Base-by-base conservation (phyloP, 2,797 vertebrate genomes). In the Enteromius radiatus region DNA sequence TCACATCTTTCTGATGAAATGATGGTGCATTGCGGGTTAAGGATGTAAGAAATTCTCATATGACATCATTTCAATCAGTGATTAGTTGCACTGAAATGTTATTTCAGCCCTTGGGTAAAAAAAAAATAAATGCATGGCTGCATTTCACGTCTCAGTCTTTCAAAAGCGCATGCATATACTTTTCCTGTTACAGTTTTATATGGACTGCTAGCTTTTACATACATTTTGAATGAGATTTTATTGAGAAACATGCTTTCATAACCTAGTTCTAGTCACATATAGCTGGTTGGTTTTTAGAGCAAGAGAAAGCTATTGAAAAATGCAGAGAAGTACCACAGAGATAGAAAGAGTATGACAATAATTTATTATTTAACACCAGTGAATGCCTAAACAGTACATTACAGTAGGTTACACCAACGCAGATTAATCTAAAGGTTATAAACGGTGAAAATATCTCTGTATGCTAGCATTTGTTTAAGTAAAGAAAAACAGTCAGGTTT, bases 1-100 rank as follows among this genome's bases (percentile, higher is more conserved):
- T 10, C 12, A 28, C 7, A 4, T 28, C 41, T 74, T 73, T 67
- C 61, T n/a, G 17, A 67, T 43, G 11, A 80, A 80, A 80, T 54
- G 5, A 82, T 43, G 31, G 15, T 56, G 33, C 41, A 38, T 65
- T 59, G 45, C 19, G 9, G 3, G 47, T 80, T 31, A 28, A 69
- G 31, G 61, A 65, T 28, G 23, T 31, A 10, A n/a, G 17, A 64
- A 74, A 65, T 67, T 67, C 43, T 26, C 70, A 23, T 36, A 49
- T 33, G 56, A 33, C 69, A 74, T 65, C 70, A 74, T 19, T 71
- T 23, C 28, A 59, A 61, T 45, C n/a, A 12, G 68, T 75, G 71
- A 67, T 82, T 54, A 38, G 47, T 54, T 76, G 71, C n/a, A 28
- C 17, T 54, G 71, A 76, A 76, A 33, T 75, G 80, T 76, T 82